phyloP scores from a whole-genome alignment of 2,888 invertebrate genomes.

The Caenorhabditis angaria region DNA sequence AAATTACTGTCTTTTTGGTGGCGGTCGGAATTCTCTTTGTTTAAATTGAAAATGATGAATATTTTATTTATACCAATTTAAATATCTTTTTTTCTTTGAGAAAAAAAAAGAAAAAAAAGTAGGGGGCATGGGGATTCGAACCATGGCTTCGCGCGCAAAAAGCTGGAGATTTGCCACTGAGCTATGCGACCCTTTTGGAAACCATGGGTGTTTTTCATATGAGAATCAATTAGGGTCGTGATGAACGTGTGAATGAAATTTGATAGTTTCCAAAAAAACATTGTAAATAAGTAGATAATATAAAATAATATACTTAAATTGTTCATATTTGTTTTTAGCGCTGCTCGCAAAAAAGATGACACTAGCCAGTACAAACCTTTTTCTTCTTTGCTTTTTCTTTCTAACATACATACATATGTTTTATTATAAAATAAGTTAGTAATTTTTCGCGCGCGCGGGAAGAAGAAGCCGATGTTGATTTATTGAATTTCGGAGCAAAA shows the following conservation, averaged over 20 bases:
- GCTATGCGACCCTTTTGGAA: not conserved
- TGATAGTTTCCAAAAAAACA: too few relatives aligned
- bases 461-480: not conserved
- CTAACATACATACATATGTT: not conserved
- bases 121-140: not conserved
- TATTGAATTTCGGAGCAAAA: conserved; percentile 1
- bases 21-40: not conserved
- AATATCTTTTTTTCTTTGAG: not conserved
- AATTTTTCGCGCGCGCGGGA: too few relatives aligned
- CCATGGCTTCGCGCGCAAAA: not conserved
- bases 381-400: too few relatives aligned
- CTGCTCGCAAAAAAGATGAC: not conserved
- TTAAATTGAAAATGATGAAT: not conserved
- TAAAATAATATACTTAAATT: not conserved
- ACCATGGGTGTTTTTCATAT: too few relatives aligned
- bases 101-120: not conserved
- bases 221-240: too few relatives aligned
- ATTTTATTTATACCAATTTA: not conserved
- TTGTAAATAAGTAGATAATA: not conserved
- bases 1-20: conserved; percentile 1
- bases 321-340: conserved; percentile 2
- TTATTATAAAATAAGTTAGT: not conserved
- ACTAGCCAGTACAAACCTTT: not conserved
- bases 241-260: too few relatives aligned
- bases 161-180: not conserved